Evolutionary conservation across 2,888 invertebrate species (phyloP).

Genomic region (Chrysolina oricalcia): DNA sequence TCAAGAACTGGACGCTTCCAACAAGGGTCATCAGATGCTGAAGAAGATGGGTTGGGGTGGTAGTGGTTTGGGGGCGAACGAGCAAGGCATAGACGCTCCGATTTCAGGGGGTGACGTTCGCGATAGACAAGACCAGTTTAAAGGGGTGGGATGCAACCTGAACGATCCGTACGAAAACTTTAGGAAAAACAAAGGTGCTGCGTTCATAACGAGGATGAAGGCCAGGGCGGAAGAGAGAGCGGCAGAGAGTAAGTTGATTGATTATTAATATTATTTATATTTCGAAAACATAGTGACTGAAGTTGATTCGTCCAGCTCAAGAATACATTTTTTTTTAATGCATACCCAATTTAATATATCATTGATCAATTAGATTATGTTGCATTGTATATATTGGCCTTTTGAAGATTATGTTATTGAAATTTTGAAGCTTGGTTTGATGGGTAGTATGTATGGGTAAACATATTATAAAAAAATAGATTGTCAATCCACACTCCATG

Average conservation of each 20-base stretch:
- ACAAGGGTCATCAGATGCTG: slow-evolving; percentile 97
- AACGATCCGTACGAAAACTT: slow-evolving; percentile 98
- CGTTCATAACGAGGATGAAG: slow-evolving; percentile 95
- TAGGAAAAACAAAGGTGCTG: slow-evolving; percentile 95
- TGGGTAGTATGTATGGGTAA: too few relatives aligned
- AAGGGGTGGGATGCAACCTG: slow-evolving; percentile 92
- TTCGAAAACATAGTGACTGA: slow-evolving; percentile 1
- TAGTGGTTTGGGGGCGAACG: slow-evolving; percentile 92
- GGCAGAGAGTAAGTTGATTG: slow-evolving; percentile 70
- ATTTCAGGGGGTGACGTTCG: slow-evolving; percentile 93
- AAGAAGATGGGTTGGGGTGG: slow-evolving; percentile 99
- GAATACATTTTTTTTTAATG: not conserved
- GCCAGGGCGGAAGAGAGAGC: slow-evolving; percentile 86
- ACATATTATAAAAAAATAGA: too few relatives aligned
- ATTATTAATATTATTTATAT: slow-evolving; percentile 26
- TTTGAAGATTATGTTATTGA: not conserved
- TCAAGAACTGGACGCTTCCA: slow-evolving; percentile 86
- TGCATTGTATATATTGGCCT: not conserved
- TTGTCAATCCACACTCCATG: too few relatives aligned
- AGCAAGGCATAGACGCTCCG: slow-evolving; percentile 96
- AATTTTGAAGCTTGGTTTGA: not conserved
- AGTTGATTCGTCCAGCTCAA: not conserved
- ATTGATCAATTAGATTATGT: not conserved
- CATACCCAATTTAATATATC: not conserved
- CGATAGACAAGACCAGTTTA: slow-evolving; percentile 94